Evolutionary conservation across 2,797 vertebrate genomes (phyloP).

Genomic region (Orientallactaga sibirica): DNA sequence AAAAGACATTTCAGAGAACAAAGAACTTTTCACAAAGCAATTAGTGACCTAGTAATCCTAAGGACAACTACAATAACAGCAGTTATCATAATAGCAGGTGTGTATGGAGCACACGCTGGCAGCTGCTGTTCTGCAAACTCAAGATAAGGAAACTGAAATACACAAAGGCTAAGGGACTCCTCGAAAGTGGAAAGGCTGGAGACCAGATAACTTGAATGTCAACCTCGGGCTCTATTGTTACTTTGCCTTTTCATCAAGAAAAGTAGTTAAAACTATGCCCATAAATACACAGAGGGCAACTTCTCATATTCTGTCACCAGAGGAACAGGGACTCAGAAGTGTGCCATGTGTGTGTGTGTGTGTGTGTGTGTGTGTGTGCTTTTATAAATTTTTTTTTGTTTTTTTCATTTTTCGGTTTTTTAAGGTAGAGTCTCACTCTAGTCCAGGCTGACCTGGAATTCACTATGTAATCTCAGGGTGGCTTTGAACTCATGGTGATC

Average conservation of each 20-base stretch:
- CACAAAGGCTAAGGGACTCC: not conserved
- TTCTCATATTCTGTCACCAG: not conserved
- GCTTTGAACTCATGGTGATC: no score
- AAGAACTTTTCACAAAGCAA: conserved; percentile 9
- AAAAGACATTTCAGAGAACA: not conserved
- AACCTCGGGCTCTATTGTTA: not conserved
- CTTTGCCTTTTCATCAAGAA: not conserved
- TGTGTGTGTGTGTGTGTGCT: no score
- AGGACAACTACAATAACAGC: not conserved
- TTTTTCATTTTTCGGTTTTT: no score
- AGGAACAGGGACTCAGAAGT: not conserved
- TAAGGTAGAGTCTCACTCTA: no score
- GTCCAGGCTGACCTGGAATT: no score
- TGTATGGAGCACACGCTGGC: not conserved
- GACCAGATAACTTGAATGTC: not conserved
- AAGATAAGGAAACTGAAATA: not conserved
- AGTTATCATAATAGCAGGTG: not conserved
- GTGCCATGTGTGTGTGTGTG: not conserved
- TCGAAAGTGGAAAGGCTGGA: not conserved
- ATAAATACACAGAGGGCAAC: not conserved
- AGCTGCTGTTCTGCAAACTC: not conserved
- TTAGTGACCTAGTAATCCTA: conserved; percentile 10
- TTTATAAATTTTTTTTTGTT: no score
- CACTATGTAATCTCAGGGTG: no score
- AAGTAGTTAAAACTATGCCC: not conserved